A percentile compares a stretch with the other conserved stretches of the same genome.
These are phyloP conservation scores for Drosophila anceps DNA, from an alignment of 2,888 invertebrate species.

Conservation along the genomic window DNA sequence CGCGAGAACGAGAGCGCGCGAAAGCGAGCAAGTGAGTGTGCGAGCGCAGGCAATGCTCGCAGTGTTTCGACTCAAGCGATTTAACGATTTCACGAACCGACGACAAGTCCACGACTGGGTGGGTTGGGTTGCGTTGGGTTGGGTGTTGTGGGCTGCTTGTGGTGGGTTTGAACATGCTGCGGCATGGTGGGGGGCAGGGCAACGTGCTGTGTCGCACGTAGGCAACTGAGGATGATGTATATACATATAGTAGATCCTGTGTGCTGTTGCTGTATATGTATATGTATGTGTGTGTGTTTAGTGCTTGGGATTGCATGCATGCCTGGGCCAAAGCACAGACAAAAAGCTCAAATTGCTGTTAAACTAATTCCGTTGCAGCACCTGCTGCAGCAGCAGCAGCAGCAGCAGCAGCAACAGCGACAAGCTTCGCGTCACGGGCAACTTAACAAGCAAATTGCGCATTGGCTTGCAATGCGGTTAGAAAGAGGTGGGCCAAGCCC, in stretches of 20 bases:
- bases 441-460: slow-evolving; percentile 61
- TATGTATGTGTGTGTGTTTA: background rate
- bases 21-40: background rate
- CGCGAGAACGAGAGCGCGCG: background rate
- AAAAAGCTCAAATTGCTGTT: slow-evolving; percentile 6
- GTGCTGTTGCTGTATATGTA: background rate
- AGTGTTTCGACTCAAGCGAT: slow-evolving; percentile 39
- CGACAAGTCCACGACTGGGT: slow-evolving; percentile 5
- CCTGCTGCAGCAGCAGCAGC: slow-evolving; percentile 20
- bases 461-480: slow-evolving; percentile 49
- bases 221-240: slow-evolving; percentile 34
- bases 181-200: background rate
- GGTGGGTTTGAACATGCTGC: slow-evolving; percentile 3
- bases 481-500: slow-evolving; percentile 34
- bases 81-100: slow-evolving; percentile 38
- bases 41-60: slow-evolving; percentile 4
- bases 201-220: slow-evolving; percentile 64
- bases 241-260: slow-evolving; percentile 42
- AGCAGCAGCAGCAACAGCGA: background rate
- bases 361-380: slow-evolving; percentile 35
- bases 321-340: slow-evolving; percentile 8
- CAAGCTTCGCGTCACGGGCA: slow-evolving; percentile 48
- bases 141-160: background rate
- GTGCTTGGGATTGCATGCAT: slow-evolving; percentile 9
- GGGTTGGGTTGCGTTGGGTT: background rate